phyloP scores from a whole-genome alignment of 2,113 vertebrate species.

The Budorcas taxicolor region DNA sequence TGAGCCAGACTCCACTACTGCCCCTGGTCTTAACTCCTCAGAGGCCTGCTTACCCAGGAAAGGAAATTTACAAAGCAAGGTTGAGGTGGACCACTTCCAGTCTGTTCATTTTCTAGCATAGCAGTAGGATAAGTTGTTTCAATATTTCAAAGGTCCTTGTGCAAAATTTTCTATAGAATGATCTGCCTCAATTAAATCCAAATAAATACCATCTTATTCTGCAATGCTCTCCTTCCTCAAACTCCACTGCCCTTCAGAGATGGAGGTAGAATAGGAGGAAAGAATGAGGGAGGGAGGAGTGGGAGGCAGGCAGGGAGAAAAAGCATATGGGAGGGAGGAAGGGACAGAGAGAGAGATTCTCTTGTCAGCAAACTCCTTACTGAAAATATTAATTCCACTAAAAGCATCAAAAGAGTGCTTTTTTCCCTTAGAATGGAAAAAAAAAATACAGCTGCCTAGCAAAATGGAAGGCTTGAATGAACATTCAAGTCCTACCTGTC shows the following conservation, averaged over 20 bases:
- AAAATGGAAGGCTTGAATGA: conserved; percentile 71
- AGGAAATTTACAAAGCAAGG: neutral
- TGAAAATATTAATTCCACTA: conserved; percentile 75
- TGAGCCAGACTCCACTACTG: neutral
- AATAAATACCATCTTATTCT: neutral
- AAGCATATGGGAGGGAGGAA: neutral
- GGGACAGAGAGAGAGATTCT: neutral
- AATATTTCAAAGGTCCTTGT: neutral
- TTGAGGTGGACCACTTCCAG: neutral
- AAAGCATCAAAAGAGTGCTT: conserved; percentile 69
- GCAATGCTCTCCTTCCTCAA: neutral
- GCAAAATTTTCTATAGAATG: neutral
- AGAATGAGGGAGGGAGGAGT: accelerated
- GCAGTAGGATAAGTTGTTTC: neutral
- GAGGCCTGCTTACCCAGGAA: neutral
- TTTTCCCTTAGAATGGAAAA: conserved; percentile 62
- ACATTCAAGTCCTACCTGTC: conserved; percentile 75
- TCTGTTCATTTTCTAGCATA: neutral
- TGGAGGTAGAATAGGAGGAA: accelerated
- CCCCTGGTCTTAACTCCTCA: neutral
- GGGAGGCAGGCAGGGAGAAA: neutral
- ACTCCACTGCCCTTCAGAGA: neutral
- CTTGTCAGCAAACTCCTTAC: conserved; percentile 60
- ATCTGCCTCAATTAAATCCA: neutral
- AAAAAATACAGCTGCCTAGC: conserved; percentile 60